Conservation (phyloP, 1,140 invertebrate genomes). For the Drosophila ananassae region DNA sequence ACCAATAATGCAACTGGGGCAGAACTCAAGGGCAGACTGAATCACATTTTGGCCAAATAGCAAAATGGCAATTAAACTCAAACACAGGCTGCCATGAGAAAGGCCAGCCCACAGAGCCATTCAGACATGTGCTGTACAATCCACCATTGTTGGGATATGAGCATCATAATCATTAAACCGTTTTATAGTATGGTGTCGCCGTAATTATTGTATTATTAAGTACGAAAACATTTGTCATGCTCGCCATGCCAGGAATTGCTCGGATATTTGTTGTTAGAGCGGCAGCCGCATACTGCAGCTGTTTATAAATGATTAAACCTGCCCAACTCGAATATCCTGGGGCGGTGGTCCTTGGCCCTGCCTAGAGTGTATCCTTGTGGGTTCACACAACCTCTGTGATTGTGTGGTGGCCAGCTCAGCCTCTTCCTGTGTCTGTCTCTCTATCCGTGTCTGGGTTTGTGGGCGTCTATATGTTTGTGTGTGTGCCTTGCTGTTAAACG, state of each 20-base stretch:
- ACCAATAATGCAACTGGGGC: conserved; percentile 4
- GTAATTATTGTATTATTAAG: conserved; percentile 83
- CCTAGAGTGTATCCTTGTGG: conserved; percentile 38
- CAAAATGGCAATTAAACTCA: conserved; percentile 43
- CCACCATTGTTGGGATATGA: conserved; percentile 11
- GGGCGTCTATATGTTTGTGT: conserved; percentile 10
- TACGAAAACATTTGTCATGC: conserved; percentile 81
- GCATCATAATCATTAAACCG: conserved; percentile 75
- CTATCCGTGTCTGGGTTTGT: conserved; percentile 19
- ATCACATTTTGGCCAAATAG: conserved; percentile 36
- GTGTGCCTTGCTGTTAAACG: conserved; percentile 63
- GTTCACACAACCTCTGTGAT: conserved; percentile 59
- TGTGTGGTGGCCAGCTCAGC: conserved; percentile 45
- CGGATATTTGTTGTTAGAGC: conserved; percentile 44
- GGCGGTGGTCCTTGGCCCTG: conserved; percentile 28
- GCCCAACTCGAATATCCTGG: conserved; percentile 47
- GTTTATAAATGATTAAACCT: conserved; percentile 80
- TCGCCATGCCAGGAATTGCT: conserved; percentile 54
- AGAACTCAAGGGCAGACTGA: conserved; percentile 6
- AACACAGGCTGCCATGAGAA: conserved; percentile 9
- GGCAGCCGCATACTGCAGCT: conserved; percentile 45
- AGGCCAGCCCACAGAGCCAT: neutral
- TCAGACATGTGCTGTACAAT: neutral
- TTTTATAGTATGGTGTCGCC: conserved; percentile 78
- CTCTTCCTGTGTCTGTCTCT: conserved; percentile 29